These are phyloP conservation scores for Menura novaehollandiae DNA, from an alignment of 2,113 vertebrate genomes.

Conservation along the genomic window DNA sequence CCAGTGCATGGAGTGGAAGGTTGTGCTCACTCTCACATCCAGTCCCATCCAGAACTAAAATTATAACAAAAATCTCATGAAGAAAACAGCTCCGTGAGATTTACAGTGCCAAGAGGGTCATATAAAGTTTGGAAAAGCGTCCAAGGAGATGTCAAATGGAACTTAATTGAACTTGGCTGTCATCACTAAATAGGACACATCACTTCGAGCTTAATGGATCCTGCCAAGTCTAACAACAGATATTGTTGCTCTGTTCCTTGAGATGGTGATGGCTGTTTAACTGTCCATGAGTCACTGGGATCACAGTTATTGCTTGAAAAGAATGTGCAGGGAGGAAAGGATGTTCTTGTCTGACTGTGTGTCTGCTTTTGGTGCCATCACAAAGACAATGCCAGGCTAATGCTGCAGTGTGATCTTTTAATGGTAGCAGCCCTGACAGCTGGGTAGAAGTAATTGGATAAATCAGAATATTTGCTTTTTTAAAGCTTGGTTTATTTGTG, in stretches of 20 bases:
- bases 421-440: neutral
- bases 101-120: neutral
- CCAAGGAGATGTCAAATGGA: slow-evolving; percentile 38
- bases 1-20: neutral
- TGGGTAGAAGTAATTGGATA: neutral
- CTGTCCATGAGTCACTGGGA: slow-evolving; percentile 48
- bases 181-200: neutral
- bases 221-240: slow-evolving; percentile 48
- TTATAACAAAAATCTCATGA: neutral
- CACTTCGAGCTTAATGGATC: neutral
- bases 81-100: slow-evolving; percentile 10
- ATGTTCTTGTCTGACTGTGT: slow-evolving; percentile 19
- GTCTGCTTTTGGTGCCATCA: slow-evolving; percentile 33
- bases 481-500: neutral
- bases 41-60: neutral
- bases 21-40: neutral
- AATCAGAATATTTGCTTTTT: neutral
- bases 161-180: slow-evolving; percentile 37
- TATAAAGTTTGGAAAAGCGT: slow-evolving; percentile 19
- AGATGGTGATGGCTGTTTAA: neutral
- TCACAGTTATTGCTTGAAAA: slow-evolving; percentile 35
- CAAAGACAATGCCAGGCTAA: neutral
- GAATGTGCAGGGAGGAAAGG: neutral
- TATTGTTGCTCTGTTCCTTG: slow-evolving; percentile 15
- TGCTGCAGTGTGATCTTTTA: neutral